Base-by-base conservation (phyloP, 2,797 vertebrate genomes). In the Rhinichthys osculus region DNA sequence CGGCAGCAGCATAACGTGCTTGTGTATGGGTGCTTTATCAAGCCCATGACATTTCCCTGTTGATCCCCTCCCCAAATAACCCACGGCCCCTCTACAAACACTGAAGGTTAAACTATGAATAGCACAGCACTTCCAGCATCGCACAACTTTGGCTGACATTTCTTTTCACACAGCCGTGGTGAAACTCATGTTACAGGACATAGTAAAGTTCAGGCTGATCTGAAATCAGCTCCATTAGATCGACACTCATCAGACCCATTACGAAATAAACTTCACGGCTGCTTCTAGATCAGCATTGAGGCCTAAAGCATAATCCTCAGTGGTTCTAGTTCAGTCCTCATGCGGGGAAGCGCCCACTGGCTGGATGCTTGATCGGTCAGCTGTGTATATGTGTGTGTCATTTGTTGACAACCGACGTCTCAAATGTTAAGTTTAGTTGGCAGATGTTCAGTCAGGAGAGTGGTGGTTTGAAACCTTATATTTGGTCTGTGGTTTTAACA, bases 71-170 rank as follows among this genome's bases (percentile, higher is more conserved):
- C 44, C 81, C 5, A 74, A 79, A 83, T 57, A 64, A 83, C 81
- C 66, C 40, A 67, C 57, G 8, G 42, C n/a, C 73, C 33, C 57
- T 83, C 23, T 80, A 9, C 40, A 82, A 93, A 91, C 70, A 81
- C 52, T 82, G 89, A 94, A 93, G 90, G 92, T 92, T 91, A 91
- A 52, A 21, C 93, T 93, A 93, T 92, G 85, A 94, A 95, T 95
- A 95, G 93, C 77, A 16, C 91, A 89, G 91, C 93, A 88, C 89
- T 87, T 44, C 73, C 82, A 93, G 93, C 83, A 91, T 94, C 92
- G 3, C 14, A 88, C 38, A 73, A 78, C 17, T n/a, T 38, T 81
- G 77, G 74, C 83, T 87, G 83, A 90, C 88, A 77, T 87, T 89
- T 87, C 85, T 70, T 71, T 84, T 87, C 70, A 80, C 50, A 7